Evolutionary conservation across 2,888 invertebrate genomes (phyloP).

Genomic region (Idaea straminata): DNA sequence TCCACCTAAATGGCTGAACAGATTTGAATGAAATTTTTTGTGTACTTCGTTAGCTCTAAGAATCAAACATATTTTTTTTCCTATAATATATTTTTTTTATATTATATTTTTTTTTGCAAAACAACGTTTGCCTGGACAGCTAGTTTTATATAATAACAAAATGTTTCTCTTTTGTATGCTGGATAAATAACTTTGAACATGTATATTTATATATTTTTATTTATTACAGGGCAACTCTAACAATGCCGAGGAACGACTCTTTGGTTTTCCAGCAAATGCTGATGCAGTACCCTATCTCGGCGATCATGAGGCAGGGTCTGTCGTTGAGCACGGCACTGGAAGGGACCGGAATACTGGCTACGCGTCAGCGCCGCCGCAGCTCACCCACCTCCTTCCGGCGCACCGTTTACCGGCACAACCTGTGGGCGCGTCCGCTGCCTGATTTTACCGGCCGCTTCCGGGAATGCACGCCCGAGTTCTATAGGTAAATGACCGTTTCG

Average conservation of each 20-base stretch:
- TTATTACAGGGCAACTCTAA: conserved; percentile 83
- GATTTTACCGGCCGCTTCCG: conserved; percentile 86
- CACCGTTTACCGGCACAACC: conserved; percentile 86
- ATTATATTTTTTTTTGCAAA: too few relatives aligned
- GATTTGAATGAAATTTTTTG: too few relatives aligned
- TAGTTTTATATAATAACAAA: not conserved
- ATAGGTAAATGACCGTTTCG: conserved; percentile 75
- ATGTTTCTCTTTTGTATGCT: not conserved
- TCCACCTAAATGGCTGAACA: too few relatives aligned
- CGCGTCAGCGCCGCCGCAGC: conserved; percentile 49
- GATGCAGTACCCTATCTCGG: conserved; percentile 66
- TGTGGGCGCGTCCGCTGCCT: conserved; percentile 86
- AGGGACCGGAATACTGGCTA: conserved; percentile 28
- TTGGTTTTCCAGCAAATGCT: conserved; percentile 81
- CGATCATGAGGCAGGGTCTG: conserved; percentile 40
- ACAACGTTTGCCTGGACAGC: too few relatives aligned
- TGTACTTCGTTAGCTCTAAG: too few relatives aligned
- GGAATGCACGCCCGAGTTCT: conserved; percentile 87
- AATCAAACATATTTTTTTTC: too few relatives aligned
- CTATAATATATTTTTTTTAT: too few relatives aligned
- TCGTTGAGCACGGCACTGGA: conserved; percentile 29
- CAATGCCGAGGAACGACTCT: conserved; percentile 81
- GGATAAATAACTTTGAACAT: conserved; percentile 6
- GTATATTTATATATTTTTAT: conserved; percentile 8
- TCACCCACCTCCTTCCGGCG: conserved; percentile 79